Evolutionary conservation across 2,888 invertebrate genomes (phyloP).

Genomic region (Acleris holmiana): DNA sequence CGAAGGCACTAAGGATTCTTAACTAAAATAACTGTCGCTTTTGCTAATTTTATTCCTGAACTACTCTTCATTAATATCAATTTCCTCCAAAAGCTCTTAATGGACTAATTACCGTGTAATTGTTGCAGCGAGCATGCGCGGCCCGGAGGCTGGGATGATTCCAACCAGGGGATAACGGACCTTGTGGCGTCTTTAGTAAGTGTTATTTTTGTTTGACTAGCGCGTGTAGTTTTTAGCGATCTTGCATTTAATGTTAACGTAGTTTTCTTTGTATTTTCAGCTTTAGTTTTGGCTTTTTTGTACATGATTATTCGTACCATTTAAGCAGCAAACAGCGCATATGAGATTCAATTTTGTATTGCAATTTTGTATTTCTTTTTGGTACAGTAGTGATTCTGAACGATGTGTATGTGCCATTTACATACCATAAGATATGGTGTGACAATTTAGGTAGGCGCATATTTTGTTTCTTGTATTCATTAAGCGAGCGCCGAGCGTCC

Average conservation of each 20-base stretch:
- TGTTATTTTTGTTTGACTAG: constrained; percentile 34
- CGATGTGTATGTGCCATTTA: too few species aligned
- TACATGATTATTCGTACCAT: too few species aligned
- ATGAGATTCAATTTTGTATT: too few species aligned
- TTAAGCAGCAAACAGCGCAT: too few species aligned
- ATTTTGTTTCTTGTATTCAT: too few species aligned
- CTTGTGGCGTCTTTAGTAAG: constrained; percentile 74
- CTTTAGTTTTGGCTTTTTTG: not conserved
- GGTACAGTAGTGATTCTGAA: too few species aligned
- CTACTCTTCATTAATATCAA: constrained; percentile 20
- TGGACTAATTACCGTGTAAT: constrained; percentile 36
- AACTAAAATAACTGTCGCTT: not conserved
- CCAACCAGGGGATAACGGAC: constrained; percentile 62
- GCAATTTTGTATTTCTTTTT: too few species aligned
- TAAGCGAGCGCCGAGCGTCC: too few species aligned
- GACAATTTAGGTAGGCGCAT: too few species aligned
- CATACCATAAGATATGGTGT: too few species aligned
- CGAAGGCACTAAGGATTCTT: not conserved
- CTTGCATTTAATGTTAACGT: not conserved
- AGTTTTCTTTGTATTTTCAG: not conserved
- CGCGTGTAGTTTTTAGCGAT: not conserved
- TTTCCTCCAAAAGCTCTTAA: constrained; percentile 18
- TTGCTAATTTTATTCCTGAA: not conserved
- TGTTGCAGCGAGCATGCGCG: constrained; percentile 73
- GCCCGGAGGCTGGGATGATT: constrained; percentile 64